phyloP scores from a whole-genome alignment of 2,888 invertebrate species.

The Leptinotarsa peninsularis region DNA sequence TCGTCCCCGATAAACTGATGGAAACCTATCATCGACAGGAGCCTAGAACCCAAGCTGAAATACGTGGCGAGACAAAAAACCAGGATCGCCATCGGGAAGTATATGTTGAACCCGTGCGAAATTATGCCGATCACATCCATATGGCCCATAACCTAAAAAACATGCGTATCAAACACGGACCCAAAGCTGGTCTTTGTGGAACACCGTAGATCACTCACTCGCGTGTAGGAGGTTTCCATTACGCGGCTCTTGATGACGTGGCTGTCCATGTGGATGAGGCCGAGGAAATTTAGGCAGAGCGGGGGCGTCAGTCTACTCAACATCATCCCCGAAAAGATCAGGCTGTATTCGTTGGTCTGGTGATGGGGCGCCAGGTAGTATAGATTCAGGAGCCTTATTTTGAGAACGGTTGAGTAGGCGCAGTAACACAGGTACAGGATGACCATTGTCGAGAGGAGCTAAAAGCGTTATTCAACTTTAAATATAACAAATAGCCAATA shows the following conservation, averaged over 20 bases:
- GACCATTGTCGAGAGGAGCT: constrained; percentile 90
- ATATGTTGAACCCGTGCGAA: constrained; percentile 98
- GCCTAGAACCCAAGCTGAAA: constrained; percentile 90
- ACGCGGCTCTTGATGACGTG: constrained; percentile 85
- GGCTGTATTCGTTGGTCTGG: constrained; percentile 98
- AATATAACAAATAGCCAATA: too few species aligned
- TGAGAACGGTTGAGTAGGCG: constrained; percentile 97
- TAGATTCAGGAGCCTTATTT: constrained; percentile 94
- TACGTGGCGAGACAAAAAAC: constrained; percentile 93
- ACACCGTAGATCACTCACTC: constrained; percentile 71
- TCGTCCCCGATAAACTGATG: constrained; percentile 98
- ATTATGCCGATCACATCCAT: constrained; percentile 98
- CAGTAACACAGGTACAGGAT: constrained; percentile 97
- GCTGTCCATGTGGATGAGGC: constrained; percentile 97
- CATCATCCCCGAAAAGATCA: constrained; percentile 99
- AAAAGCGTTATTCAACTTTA: constrained; percentile 56
- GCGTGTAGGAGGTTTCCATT: constrained; percentile 94
- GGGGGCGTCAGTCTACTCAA: constrained; percentile 97
- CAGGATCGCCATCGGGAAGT: constrained; percentile 97
- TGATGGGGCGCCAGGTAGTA: constrained; percentile 98
- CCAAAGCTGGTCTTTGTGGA: neutral
- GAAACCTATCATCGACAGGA: constrained; percentile 91
- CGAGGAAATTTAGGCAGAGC: constrained; percentile 97
- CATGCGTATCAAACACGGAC: neutral
- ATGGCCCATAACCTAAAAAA: constrained; percentile 92